phyloP scores from a whole-genome alignment of 92 coral and sea anemone genomes.

The Meandrina meandrites region DNA sequence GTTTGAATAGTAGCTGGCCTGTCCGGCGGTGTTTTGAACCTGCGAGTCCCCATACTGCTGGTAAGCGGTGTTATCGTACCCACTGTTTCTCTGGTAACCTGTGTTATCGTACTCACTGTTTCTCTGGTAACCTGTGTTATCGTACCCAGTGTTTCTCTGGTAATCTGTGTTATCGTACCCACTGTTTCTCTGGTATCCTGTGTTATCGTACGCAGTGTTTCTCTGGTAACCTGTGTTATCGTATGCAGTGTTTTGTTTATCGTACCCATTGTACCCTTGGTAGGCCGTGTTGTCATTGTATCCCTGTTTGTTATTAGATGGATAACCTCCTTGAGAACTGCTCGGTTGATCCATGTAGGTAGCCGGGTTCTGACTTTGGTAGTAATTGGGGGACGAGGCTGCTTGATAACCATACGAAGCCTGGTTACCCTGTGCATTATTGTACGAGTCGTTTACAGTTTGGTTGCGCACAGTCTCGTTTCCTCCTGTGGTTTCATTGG shows the following conservation, averaged over 20 bases:
- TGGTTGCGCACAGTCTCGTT: neutral
- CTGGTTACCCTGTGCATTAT: conserved; percentile 18
- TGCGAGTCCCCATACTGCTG: conserved; percentile 33
- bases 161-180: neutral
- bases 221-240: neutral
- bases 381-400: neutral
- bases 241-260: too few relatives aligned
- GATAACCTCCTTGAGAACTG: neutral
- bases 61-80: conserved; percentile 5
- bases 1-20: conserved; percentile 20
- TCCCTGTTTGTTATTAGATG: conserved; percentile 15
- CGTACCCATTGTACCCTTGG: neutral
- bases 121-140: neutral
- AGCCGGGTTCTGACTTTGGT: conserved; percentile 18
- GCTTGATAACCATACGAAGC: conserved; percentile 31
- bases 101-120: neutral
- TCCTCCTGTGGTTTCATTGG: neutral
- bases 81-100: neutral
- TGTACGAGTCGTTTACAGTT: neutral
- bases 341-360: conserved; percentile 21
- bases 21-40: conserved; percentile 9
- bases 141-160: neutral
- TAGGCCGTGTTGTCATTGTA: conserved; percentile 4
- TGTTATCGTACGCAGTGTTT: neutral
- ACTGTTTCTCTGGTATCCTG: neutral